Percentiles rank a stretch among this genome's conserved stretches.
Conservation (phyloP, 1,140 invertebrate genomes). For the Formica selysi region DNA sequence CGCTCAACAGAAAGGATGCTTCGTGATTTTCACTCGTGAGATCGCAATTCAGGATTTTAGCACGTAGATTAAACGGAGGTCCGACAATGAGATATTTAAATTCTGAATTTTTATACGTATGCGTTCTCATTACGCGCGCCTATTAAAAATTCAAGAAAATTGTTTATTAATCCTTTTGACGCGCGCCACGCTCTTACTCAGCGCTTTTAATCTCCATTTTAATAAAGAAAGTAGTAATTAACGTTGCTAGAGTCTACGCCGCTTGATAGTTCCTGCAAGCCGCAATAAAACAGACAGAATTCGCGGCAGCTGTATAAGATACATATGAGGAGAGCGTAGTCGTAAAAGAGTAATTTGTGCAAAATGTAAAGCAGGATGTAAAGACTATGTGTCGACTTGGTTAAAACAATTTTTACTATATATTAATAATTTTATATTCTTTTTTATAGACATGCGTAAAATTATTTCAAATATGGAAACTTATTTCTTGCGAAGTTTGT, state of each 20-base stretch:
- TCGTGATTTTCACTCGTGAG: slow-evolving; percentile 65
- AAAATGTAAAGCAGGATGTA: slow-evolving; percentile 21
- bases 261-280: slow-evolving; percentile 54
- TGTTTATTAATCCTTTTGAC: slow-evolving; percentile 58
- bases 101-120: background rate
- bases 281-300: slow-evolving; percentile 53
- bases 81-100: background rate
- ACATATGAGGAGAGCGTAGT: slow-evolving; percentile 23
- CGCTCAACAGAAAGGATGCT: slow-evolving; percentile 60
- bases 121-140: slow-evolving; percentile 3
- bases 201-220: slow-evolving; percentile 55
- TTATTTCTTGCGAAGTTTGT: too few relatives aligned
- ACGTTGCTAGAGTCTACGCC: slow-evolving; percentile 19
- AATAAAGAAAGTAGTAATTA: slow-evolving; percentile 63
- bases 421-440: slow-evolving; percentile 1
- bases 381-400: slow-evolving; percentile 11
- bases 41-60: slow-evolving; percentile 43
- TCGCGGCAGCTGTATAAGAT: background rate
- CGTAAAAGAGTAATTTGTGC: slow-evolving; percentile 54
- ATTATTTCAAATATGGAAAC: background rate
- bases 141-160: slow-evolving; percentile 57
- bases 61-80: slow-evolving; percentile 38
- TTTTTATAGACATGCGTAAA: background rate
- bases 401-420: slow-evolving; percentile 32
- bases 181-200: background rate